phyloP scores from a whole-genome alignment of 2,888 invertebrate species.

The Tethea ocularis region DNA sequence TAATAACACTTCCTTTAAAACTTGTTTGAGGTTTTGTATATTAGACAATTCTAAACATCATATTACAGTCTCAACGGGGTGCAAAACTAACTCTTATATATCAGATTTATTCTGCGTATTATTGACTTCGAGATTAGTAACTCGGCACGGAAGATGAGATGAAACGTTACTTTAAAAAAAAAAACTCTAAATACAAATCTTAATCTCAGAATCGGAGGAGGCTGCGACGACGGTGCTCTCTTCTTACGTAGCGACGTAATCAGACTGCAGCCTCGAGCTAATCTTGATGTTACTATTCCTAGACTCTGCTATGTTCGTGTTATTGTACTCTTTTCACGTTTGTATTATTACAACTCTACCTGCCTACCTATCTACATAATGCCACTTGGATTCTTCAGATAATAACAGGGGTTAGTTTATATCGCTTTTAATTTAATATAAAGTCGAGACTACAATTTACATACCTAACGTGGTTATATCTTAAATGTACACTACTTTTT shows the following conservation, averaged over 20 bases:
- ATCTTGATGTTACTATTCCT: slow-evolving; percentile 71
- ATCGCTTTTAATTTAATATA: slow-evolving; percentile 44
- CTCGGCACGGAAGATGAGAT: slow-evolving; percentile 24
- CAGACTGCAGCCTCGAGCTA: slow-evolving; percentile 76
- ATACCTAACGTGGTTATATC: slow-evolving; percentile 51
- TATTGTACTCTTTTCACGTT: slow-evolving; percentile 68
- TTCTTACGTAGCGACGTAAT: slow-evolving; percentile 70
- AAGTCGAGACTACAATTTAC: slow-evolving; percentile 40
- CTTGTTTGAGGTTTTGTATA: slow-evolving; percentile 27
- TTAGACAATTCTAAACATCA: neutral
- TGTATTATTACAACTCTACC: slow-evolving; percentile 45
- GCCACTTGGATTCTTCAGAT: slow-evolving; percentile 18
- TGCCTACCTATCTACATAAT: slow-evolving; percentile 26
- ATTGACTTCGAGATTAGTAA: slow-evolving; percentile 36
- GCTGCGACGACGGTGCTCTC: slow-evolving; percentile 56
- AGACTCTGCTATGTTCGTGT: slow-evolving; percentile 55
- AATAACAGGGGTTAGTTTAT: slow-evolving; percentile 17
- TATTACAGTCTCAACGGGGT: slow-evolving; percentile 3
- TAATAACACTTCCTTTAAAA: slow-evolving; percentile 58
- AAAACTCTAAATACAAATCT: slow-evolving; percentile 51
- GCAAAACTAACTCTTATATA: slow-evolving; percentile 26
- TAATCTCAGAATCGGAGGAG: slow-evolving; percentile 61
- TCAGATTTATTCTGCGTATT: slow-evolving; percentile 33
- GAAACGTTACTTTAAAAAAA: slow-evolving; percentile 32
- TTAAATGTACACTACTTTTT: slow-evolving; percentile 50